Base-by-base conservation (phyloP, 2,888 invertebrate species). In the Mactromeris polynyma region DNA sequence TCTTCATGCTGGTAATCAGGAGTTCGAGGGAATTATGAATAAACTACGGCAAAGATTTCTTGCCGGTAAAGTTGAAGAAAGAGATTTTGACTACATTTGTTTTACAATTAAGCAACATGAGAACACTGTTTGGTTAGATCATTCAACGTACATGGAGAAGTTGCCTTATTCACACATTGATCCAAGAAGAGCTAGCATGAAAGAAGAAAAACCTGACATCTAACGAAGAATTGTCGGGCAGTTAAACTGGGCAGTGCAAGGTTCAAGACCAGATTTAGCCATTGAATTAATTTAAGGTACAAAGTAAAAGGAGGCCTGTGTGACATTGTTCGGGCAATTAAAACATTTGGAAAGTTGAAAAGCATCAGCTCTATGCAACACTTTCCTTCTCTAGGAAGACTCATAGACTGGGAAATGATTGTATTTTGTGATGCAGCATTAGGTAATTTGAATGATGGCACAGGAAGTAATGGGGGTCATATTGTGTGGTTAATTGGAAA, bases 1-100 rank as follows among this genome's bases (percentile, higher is more conserved):
- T 81, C n/a, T 93, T 14, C 92, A 93, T 88, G 92, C 92, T 69
- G 90, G 93, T 46, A 83, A 90, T 51, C 69, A 91, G 36, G n/a
- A 40, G 6, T 85, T 93, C 83, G 90, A 93, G 21, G 80, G 33
- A n/a, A 21, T 81, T 17, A 89, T 92, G 85, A 26, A 14, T 0
- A 90, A 86, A 69, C 78, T 91, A 38, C 51, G 86, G 54, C 19
- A 86, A 58, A 87, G 89, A 58, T 91, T 91, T 89, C 2, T 82
- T 33, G 91, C 92, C 33, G 92, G 92, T 77, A 92, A 91, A 87
- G 58, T 91, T 26, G 90, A 89, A 81, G 85, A 90, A 51, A 51
- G 46, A 26, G 26, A 85, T 6, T 93, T 93, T 77, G 51, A 78
- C n/a, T 93, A 92, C 51, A 90, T 92, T 46, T 90, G 90, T 21